phyloP scores from a whole-genome alignment of 2,888 invertebrate species.

The Trachelus tabidus region DNA sequence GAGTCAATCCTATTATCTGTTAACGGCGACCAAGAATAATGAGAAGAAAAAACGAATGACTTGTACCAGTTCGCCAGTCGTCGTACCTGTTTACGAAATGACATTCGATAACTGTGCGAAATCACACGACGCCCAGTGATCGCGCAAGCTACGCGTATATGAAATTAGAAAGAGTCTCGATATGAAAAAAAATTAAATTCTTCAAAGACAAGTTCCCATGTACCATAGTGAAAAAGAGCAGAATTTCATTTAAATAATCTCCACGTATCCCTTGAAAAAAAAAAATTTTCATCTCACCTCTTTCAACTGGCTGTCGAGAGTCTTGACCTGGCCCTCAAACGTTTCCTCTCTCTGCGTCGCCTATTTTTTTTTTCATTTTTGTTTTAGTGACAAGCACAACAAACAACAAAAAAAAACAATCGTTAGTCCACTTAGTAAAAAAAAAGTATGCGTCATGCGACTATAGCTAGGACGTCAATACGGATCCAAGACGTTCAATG shows the following conservation, averaged over 20 bases:
- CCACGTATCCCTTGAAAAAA: neutral
- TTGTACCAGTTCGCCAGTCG: neutral
- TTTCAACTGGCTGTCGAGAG: slow-evolving; percentile 89
- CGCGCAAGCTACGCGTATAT: neutral
- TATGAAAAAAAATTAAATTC: too few relatives aligned
- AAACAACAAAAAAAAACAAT: slow-evolving; percentile 15
- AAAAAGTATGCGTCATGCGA: neutral
- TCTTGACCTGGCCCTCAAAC: slow-evolving; percentile 90
- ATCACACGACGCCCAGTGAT: neutral
- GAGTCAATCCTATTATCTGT: neutral
- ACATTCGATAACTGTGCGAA: neutral
- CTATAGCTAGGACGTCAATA: neutral
- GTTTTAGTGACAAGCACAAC: slow-evolving; percentile 42
- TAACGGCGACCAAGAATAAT: neutral
- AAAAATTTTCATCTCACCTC: slow-evolving; percentile 78
- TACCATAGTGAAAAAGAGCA: too few relatives aligned
- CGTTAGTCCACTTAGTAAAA: neutral
- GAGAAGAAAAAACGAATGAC: neutral
- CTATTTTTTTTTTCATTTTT: slow-evolving; percentile 68
- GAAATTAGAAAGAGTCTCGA: neutral
- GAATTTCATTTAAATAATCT: too few relatives aligned
- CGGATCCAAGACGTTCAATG: neutral
- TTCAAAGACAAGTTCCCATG: neutral
- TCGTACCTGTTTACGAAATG: neutral
- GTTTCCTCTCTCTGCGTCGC: slow-evolving; percentile 96